phyloP scores from a whole-genome alignment of 2,113 vertebrate genomes.

The Nothocercus nigrocapillus region DNA sequence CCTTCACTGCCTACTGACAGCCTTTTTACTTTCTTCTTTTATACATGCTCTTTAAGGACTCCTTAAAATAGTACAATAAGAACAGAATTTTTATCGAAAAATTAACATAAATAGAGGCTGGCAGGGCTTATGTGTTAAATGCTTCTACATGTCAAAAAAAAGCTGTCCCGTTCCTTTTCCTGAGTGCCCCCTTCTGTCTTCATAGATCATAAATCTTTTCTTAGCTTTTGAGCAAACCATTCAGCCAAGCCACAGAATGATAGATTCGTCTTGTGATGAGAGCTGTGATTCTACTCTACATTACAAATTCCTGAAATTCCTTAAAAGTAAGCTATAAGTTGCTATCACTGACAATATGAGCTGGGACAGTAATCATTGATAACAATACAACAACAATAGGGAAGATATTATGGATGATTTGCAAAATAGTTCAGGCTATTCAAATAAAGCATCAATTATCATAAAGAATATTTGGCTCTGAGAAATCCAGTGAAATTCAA shows the following conservation, averaged over 20 bases:
- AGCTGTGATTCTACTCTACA: neutral
- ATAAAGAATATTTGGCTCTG: neutral
- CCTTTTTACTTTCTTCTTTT: neutral
- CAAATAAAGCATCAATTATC: neutral
- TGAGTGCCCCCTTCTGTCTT: neutral
- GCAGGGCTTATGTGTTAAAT: neutral
- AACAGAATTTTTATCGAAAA: neutral
- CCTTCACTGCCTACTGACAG: neutral
- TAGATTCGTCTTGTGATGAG: neutral
- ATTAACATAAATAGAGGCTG: neutral
- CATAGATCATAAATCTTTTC: neutral
- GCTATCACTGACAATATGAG: neutral
- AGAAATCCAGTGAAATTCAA: neutral
- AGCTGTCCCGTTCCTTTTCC: neutral
- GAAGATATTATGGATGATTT: neutral
- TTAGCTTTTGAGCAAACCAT: neutral
- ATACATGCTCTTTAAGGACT: fast-evolving
- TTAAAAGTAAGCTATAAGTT: neutral
- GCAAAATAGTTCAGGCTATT: neutral
- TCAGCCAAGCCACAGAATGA: neutral
- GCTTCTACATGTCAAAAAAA: neutral
- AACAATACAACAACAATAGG: neutral
- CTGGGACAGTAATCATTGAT: neutral
- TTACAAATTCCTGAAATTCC: neutral
- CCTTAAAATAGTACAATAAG: neutral